Evolutionary conservation across 2,888 invertebrate genomes (phyloP).

Genomic region (Meiosimyza platycephala): DNA sequence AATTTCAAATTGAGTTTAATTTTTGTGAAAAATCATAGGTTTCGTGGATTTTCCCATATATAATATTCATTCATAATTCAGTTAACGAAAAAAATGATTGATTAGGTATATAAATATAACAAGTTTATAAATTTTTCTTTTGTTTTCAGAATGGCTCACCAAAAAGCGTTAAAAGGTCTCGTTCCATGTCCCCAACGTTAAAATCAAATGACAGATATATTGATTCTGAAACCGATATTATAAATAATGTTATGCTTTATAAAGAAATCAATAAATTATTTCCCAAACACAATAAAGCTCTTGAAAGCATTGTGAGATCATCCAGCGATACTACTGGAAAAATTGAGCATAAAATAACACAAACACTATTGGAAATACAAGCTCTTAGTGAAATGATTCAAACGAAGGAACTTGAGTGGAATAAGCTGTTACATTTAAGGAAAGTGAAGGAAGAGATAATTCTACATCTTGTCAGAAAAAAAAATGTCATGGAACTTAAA

Average conservation of each 20-base stretch:
- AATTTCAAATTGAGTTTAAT: too few relatives aligned
- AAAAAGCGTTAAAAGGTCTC: neutral
- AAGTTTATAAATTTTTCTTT: too few relatives aligned
- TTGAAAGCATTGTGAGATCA: constrained; percentile 67
- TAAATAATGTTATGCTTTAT: constrained; percentile 51
- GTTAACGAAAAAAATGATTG: too few relatives aligned
- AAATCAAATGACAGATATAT: neutral
- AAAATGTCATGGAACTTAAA: constrained; percentile 71
- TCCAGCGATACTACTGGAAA: constrained; percentile 73
- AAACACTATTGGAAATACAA: constrained; percentile 75
- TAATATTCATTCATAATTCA: too few relatives aligned
- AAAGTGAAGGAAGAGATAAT: constrained; percentile 87
- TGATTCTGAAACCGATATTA: neutral
- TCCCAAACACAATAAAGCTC: constrained; percentile 50
- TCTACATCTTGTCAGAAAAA: constrained; percentile 76
- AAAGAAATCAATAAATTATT: constrained; percentile 55
- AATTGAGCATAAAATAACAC: constrained; percentile 74
- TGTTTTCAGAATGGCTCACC: too few relatives aligned
- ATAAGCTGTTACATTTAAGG: constrained; percentile 82
- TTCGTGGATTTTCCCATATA: too few relatives aligned
- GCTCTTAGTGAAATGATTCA: constrained; percentile 79
- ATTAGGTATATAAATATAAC: too few relatives aligned
- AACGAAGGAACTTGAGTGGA: constrained; percentile 89
- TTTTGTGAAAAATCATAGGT: too few relatives aligned
- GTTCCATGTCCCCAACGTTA: constrained; percentile 21